Evolutionary conservation across 1,140 invertebrate species (phyloP).

Genomic region (Dinothrombium tinctorium): DNA sequence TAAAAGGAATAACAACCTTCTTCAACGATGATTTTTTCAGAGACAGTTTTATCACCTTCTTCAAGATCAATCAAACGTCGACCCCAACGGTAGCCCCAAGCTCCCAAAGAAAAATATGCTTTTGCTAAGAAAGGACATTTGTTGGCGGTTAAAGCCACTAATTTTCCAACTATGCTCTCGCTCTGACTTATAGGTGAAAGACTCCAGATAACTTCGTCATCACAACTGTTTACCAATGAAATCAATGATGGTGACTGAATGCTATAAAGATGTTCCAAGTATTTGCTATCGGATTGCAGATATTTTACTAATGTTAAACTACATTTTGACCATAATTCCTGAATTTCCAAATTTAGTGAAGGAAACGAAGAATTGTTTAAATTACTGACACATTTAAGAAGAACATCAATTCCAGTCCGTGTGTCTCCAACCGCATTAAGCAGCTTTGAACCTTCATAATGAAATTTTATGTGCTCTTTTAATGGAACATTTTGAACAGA

Average conservation of each 20-base stretch:
- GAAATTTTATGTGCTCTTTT: constrained; percentile 19
- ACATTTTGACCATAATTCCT: constrained; percentile 39
- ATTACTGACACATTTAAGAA: constrained; percentile 20
- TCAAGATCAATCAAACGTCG: constrained; percentile 47
- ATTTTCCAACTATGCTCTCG: constrained; percentile 50
- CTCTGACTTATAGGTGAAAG: constrained; percentile 26
- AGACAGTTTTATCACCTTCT: constrained; percentile 22
- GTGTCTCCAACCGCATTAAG: constrained; percentile 15
- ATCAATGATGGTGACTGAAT: background rate
- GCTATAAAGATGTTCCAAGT: constrained; percentile 4
- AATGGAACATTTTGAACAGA: background rate
- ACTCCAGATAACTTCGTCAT: background rate
- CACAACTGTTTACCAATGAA: background rate
- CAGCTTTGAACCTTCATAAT: constrained; percentile 21
- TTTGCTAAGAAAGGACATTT: constrained; percentile 53
- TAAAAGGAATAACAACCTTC: constrained; percentile 64
- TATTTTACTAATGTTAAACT: constrained; percentile 47
- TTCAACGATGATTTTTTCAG: constrained; percentile 32
- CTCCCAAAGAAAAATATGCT: constrained; percentile 42
- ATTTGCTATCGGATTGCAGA: constrained; percentile 24
- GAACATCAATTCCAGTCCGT: constrained; percentile 16
- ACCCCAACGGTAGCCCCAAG: constrained; percentile 57
- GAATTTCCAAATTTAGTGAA: too few relatives aligned
- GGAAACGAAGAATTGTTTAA: too few relatives aligned
- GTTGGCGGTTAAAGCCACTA: constrained; percentile 52